Evolutionary conservation across 1,140 invertebrate genomes (phyloP), one percentile per base, ranked within the genome.

Genomic region (Macrostomum lignano): DNA sequence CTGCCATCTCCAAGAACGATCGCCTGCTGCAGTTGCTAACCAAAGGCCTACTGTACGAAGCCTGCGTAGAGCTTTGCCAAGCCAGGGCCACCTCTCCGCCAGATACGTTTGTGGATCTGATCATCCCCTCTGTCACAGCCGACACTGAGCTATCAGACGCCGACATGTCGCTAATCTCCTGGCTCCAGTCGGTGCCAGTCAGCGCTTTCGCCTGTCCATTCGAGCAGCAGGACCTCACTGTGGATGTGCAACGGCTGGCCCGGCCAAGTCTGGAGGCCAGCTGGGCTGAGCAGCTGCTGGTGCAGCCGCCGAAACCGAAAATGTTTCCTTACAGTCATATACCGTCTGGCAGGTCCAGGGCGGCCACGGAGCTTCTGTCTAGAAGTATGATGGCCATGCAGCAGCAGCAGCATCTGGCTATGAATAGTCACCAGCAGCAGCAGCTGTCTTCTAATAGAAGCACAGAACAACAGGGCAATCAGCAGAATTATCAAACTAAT

Each of bases 21-120:
- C 60, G 84, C 15, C 65, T 94, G 1, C 69, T 91, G 44, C 79
- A 91, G 51, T 62, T 94, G 19, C 65, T 91, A n/a, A 53, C 65
- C 29, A 63, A 63, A 39, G 84, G 84, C 3, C 68, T 91, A 33
- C 59, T 93, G 20, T 94, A 91, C 54, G 84, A 93, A 60, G 75
- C 76, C 0, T 91, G 82, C 56, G 78, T 93, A 1, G 78, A 81
- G 51, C 91, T 73, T 57, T 93, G 82, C 45, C 78, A 88, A 60
- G 70, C 73, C 5, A 75, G 79, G 61, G 82, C 81, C 1, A 76
- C 58, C 68, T 2, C 47, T 42, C 25, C 34, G n/a, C n/a, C n/a
- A n/a, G n/a, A n/a, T n/a, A n/a, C n/a, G n/a, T n/a, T n/a, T n/a
- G n/a, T n/a, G n/a, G n/a, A n/a, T 13, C 6, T 26, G 35, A 17